Base-by-base conservation (phyloP, 2,888 invertebrate species). In the Dastarcus helophoroides region DNA sequence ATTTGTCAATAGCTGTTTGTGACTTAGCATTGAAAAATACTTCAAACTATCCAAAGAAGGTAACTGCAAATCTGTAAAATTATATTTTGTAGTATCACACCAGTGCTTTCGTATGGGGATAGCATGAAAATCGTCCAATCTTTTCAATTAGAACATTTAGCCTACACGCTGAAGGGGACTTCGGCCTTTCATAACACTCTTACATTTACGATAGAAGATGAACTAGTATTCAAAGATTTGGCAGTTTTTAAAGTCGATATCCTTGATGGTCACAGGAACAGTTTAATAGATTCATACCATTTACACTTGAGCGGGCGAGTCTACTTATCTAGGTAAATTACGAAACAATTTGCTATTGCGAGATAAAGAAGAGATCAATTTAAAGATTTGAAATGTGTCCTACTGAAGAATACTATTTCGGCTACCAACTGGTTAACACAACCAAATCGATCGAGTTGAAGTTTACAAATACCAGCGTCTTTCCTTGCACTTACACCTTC, bases 381-480 rank as follows among this genome's bases (percentile, higher is more conserved):
- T 42, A 19, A 43, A 76, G 75, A 28, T 75, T 69, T 46, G 67
- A 67, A 3, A 40, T 76, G 9, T 67, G 69, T 41, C 76, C 77
- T 1, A 50, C 64, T 36, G 65, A 67, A 1, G 68, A 69, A 42
- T 48, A 77, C 16, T 67, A 71, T 50, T 76, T 76, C 45, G 70
- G 74, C 25, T 61, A 72, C 5, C 63, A 73, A 43, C 53, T 68
- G 8, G 59, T 74, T 4, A 67, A 65, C 5, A 65, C 63, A 4
- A 60, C 60, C 13, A 67, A 69, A 33, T 56, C 52, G n/a, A 63
- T 68, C 47, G 65, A 66, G 12, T 62, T 77, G 0, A 64, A 66
- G 31, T 50, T 77, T 13, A 69, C 66, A 40, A 77, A 77, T 47
- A 68, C 57, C 1, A 76, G 77, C 37, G 65, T 65, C 50, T 75